A percentile compares a stretch with the other conserved stretches of the same genome.
Conservation (phyloP, 2,113 vertebrate species). For the Melanerpes formicivorus region DNA sequence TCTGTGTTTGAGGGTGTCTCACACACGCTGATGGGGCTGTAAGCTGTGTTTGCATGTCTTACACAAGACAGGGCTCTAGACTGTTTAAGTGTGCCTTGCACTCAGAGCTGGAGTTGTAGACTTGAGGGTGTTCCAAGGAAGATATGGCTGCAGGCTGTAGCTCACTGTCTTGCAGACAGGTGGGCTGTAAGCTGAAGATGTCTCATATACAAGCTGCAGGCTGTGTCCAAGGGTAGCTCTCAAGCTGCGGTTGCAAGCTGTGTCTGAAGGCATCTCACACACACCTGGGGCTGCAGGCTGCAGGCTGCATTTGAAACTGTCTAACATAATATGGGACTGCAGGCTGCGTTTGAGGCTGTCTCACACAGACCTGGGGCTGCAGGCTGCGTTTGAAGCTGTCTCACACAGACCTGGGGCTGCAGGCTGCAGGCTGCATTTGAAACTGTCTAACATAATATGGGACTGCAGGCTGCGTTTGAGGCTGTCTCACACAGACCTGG, state of each 20-base stretch:
- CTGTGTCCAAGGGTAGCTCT: neutral
- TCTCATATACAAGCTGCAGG: neutral
- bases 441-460: neutral
- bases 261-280: neutral
- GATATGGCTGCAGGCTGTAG: fast-evolving
- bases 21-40: fast-evolving
- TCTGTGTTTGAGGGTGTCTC: neutral
- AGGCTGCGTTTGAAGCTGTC: neutral
- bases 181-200: neutral
- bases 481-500: neutral
- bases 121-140: neutral
- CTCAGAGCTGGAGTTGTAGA: fast-evolving
- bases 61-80: too few species aligned
- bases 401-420: neutral
- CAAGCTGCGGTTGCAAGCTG: too few species aligned
- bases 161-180: too few species aligned
- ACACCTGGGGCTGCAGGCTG: too few species aligned
- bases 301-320: neutral
- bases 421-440: neutral
- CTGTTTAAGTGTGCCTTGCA: too few species aligned
- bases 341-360: neutral
- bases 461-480: neutral
- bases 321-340: neutral
- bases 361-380: neutral
- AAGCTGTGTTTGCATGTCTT: too few species aligned